These are phyloP conservation scores for Plebejus argus DNA, from an alignment of 2,888 invertebrate species.

Conservation along the genomic window DNA sequence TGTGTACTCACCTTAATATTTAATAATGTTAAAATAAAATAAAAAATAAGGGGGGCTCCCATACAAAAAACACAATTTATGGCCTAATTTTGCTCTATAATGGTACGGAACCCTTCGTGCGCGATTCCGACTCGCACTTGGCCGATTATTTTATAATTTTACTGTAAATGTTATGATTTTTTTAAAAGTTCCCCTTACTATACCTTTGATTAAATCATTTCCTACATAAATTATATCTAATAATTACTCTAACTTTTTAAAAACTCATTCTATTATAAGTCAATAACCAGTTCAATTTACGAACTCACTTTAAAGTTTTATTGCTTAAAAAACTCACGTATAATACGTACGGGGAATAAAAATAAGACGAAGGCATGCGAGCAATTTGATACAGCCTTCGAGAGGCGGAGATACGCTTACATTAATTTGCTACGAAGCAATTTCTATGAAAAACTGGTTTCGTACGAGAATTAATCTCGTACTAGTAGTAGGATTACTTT, in stretches of 20 bases:
- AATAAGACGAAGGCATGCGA: slow-evolving; percentile 34
- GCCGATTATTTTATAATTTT: too few relatives aligned
- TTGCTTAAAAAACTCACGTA: background rate
- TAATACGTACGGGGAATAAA: slow-evolving; percentile 33
- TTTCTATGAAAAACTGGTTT: slow-evolving; percentile 65
- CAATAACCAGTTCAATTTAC: slow-evolving; percentile 15
- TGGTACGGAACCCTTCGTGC: too few relatives aligned
- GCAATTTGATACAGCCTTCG: slow-evolving; percentile 42
- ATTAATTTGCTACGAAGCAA: slow-evolving; percentile 58
- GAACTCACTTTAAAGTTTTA: slow-evolving; percentile 8
- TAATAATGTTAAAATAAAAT: too few relatives aligned
- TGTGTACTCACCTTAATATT: too few relatives aligned
- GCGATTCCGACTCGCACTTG: too few relatives aligned
- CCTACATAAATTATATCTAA: too few relatives aligned
- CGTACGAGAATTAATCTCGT: slow-evolving; percentile 42
- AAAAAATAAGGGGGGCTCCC: too few relatives aligned
- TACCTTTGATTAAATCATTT: too few relatives aligned
- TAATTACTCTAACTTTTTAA: background rate
- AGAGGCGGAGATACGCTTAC: slow-evolving; percentile 48
- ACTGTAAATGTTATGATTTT: too few relatives aligned
- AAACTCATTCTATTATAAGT: background rate
- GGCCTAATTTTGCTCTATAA: too few relatives aligned
- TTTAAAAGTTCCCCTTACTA: too few relatives aligned
- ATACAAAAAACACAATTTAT: too few relatives aligned
- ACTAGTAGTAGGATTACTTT: slow-evolving; percentile 38